Evolutionary conservation across 2,888 invertebrate genomes (phyloP).

Genomic region (Psylliodes chrysocephalus): DNA sequence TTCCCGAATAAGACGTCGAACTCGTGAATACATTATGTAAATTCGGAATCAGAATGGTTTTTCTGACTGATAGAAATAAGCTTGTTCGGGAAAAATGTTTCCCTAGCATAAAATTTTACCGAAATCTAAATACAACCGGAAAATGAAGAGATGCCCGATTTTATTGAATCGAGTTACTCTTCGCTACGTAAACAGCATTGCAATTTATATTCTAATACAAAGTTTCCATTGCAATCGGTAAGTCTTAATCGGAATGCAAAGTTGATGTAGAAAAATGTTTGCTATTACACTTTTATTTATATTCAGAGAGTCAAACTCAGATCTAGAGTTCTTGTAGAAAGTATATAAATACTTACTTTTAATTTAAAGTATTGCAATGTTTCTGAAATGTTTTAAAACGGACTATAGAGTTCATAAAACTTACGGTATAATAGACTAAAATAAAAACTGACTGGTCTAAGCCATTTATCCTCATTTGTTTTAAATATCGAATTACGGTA

Average conservation of each 20-base stretch:
- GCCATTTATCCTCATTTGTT: too few relatives aligned
- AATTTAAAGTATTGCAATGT: too few relatives aligned
- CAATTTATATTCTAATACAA: constrained; percentile 14
- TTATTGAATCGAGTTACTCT: constrained; percentile 8
- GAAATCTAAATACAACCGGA: constrained; percentile 16
- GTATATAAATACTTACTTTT: too few relatives aligned
- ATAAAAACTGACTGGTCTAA: too few relatives aligned
- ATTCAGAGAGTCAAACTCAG: neutral
- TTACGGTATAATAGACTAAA: too few relatives aligned
- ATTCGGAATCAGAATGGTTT: constrained; percentile 19
- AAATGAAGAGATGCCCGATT: constrained; percentile 13
- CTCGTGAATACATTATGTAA: constrained; percentile 26
- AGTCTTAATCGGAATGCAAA: constrained; percentile 1
- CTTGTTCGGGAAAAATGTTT: neutral
- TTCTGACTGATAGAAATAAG: constrained; percentile 20
- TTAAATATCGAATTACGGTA: too few relatives aligned
- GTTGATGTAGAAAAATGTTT: neutral
- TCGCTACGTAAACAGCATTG: constrained; percentile 4
- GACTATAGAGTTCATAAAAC: too few relatives aligned
- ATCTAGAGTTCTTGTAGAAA: too few relatives aligned
- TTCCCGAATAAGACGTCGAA: constrained; percentile 9
- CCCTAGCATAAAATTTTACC: constrained; percentile 5
- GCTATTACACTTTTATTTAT: too few relatives aligned
- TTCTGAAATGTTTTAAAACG: too few relatives aligned
- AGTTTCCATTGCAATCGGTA: neutral